Evolutionary conservation across 2,113 vertebrate species (phyloP), one percentile per base, ranked within the genome.

Genomic region (Ovibos moschatus): DNA sequence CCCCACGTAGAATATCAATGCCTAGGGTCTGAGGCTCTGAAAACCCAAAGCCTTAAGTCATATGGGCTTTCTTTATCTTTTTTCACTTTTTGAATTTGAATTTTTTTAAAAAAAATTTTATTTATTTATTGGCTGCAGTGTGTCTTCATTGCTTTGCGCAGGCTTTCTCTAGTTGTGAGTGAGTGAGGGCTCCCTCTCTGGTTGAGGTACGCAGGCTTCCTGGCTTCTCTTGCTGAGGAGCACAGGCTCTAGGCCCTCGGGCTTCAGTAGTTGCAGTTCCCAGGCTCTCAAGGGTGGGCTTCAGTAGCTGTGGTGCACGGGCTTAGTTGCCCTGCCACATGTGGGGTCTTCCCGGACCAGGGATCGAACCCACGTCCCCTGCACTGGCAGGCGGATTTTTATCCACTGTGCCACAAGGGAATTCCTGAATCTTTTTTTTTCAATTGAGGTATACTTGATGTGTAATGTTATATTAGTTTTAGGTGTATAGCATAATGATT

Each of bases 91-190:
- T 85, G 28, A 55, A 84, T 45, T n/a, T 11, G 47, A 92, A 84
- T 1, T 40, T 71, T 21, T 8, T 47, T 4, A 1, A 15, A n/a
- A n/a, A n/a, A 17, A 21, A 5, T 4, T 62, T 40, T 6, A 40
- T 71, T 23, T 71, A 12, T 40, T 23, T 12, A 71, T 13, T 13
- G 67, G 36, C 67, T 23, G 67, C 67, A 74, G 0, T 40, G 67
- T 40, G 36, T 74, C n/a, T 23, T 74, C 36, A 25, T 40, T 40
- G 67, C 67, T 23, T 40, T 40, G n/a, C 2, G 0, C 1, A 2
- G 67, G 36, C 67, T 40, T 40, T 71, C n/a, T 40, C 19, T 74
- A 13, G 19, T 6, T 74, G 67, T 23, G n/a, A 33, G 67, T 36
- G 64, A 71, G n/a, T 6, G 67, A 23, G 67, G 67, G 67, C n/a